Evolutionary conservation across 2,797 vertebrate species (phyloP).

Genomic region (Eulemur albifrons): DNA sequence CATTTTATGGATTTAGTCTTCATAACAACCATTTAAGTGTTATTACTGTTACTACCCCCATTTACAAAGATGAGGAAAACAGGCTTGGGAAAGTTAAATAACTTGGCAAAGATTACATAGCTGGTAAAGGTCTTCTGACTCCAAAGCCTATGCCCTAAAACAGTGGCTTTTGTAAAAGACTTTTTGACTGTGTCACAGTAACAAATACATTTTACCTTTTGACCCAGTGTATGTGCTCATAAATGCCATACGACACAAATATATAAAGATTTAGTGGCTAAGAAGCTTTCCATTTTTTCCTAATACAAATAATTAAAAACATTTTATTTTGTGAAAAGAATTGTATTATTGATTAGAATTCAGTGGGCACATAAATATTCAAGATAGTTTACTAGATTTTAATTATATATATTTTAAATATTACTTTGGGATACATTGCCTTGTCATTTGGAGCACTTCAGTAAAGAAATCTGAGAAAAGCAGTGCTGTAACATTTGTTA

Average conservation of each 20-base stretch:
- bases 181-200: not conserved
- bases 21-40: not conserved
- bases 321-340: constrained; percentile 11
- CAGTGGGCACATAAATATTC: not conserved
- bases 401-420: not conserved
- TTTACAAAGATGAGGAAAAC: constrained; percentile 17
- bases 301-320: not conserved
- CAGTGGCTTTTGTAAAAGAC: not conserved
- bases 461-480: constrained; percentile 40
- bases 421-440: not conserved
- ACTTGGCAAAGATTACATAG: not conserved
- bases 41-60: not conserved
- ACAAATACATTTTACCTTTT: not conserved
- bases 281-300: not conserved
- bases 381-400: not conserved
- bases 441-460: not conserved
- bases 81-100: not conserved
- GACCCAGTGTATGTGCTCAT: not conserved
- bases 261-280: not conserved
- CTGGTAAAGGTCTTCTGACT: not conserved
- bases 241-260: not conserved
- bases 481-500: not conserved
- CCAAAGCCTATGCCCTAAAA: not conserved
- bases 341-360: not conserved
- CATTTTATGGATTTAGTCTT: constrained; percentile 11